A percentile compares a stretch with the other conserved stretches of the same genome.
phyloP scores from a whole-genome alignment of 1,140 invertebrate species.

The Atopsyche davidsoni region DNA sequence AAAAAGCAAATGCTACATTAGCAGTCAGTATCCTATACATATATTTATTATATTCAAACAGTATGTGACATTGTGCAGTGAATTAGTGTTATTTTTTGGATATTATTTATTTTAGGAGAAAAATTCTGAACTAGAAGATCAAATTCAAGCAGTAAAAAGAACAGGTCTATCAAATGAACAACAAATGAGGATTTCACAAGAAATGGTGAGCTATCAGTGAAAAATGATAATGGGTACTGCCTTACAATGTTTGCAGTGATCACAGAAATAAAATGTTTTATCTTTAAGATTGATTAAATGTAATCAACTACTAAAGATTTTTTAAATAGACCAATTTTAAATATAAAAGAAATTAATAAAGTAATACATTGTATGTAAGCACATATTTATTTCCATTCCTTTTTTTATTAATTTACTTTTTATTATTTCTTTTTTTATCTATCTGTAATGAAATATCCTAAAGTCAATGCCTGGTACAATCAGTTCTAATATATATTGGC shows the following conservation, averaged over 20 bases:
- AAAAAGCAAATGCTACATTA: conserved; percentile 17
- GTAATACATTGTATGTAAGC: conserved; percentile 1
- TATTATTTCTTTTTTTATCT: no score
- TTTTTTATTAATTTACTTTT: neutral
- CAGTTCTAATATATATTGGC: no score
- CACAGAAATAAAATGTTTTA: no score
- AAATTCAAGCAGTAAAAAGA: conserved; percentile 33
- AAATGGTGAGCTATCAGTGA: conserved; percentile 34
- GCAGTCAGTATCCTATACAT: conserved; percentile 12
- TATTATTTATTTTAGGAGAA: conserved; percentile 1
- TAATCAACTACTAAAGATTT: no score
- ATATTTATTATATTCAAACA: no score
- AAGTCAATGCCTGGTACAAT: no score
- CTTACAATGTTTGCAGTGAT: no score
- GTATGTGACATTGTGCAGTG: no score
- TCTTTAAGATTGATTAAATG: no score
- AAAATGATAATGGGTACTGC: no score
- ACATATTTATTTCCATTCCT: neutral
- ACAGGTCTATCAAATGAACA: neutral
- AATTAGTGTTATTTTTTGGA: neutral
- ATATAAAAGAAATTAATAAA: conserved; percentile 3
- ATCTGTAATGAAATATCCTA: no score
- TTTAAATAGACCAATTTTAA: no score
- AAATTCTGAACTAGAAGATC: conserved; percentile 6
- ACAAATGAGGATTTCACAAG: neutral